A percentile compares a stretch with the other conserved stretches of the same genome.
Conservation (phyloP, 2,113 vertebrate species). For the Halcyon malimbica region DNA sequence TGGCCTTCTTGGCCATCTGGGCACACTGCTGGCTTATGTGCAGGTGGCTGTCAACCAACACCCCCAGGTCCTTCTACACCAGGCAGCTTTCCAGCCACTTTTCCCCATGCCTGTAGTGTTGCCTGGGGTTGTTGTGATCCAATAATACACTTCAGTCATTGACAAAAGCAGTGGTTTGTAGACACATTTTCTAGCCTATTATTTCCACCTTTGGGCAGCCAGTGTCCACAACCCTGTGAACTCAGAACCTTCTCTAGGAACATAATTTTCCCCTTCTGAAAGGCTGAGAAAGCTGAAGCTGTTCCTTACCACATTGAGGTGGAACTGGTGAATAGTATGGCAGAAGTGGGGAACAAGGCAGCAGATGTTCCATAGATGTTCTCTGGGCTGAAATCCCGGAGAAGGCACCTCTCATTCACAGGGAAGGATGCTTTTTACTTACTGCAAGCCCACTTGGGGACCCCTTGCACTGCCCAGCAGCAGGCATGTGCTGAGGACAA, state of each 20-base stretch:
- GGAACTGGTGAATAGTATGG: neutral
- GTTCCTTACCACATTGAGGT: neutral
- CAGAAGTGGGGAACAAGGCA: fast-evolving
- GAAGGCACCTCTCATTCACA: neutral
- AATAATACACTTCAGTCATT: neutral
- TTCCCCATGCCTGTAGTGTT: too few relatives aligned
- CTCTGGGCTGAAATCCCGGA: neutral
- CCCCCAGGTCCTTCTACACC: too few relatives aligned
- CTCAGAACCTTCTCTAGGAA: neutral
- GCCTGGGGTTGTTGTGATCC: too few relatives aligned
- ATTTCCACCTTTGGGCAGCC: neutral
- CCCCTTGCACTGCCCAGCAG: neutral
- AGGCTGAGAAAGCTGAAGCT: neutral
- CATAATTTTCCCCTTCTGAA: neutral
- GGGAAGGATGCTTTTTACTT: neutral
- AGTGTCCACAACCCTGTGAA: neutral
- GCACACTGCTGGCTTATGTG: too few relatives aligned
- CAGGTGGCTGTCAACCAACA: too few relatives aligned
- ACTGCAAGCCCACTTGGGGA: neutral
- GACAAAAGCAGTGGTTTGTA: neutral
- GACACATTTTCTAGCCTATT: neutral
- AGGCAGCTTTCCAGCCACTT: too few relatives aligned
- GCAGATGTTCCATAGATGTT: fast-evolving
- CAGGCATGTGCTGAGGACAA: neutral
- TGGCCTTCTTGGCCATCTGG: too few relatives aligned